A percentile compares a stretch with the other conserved stretches of the same genome.
Evolutionary conservation across 1,140 invertebrate species (phyloP).

Genomic region (Maniola jurtina): DNA sequence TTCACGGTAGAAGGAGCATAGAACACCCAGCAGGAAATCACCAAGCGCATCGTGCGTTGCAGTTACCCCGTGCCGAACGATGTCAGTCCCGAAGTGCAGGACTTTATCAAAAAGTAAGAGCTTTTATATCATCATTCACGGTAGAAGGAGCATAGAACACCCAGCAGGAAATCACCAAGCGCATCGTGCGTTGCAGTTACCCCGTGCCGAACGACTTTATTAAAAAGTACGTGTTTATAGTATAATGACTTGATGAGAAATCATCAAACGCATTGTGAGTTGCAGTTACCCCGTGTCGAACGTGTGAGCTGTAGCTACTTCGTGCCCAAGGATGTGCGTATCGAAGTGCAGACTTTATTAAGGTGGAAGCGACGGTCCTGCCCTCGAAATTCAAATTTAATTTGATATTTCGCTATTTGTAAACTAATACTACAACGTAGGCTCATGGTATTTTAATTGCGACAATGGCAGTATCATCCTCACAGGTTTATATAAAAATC

Average conservation of each 20-base stretch:
- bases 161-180: conserved; percentile 94
- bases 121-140: conserved; percentile 92
- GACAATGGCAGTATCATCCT: no score
- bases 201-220: conserved; percentile 92
- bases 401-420: no score
- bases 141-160: conserved; percentile 95
- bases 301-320: no score
- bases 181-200: conserved; percentile 92
- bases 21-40: conserved; percentile 96
- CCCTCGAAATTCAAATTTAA: no score
- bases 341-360: conserved; percentile 83
- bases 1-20: conserved; percentile 96
- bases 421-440: no score
- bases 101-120: conserved; percentile 80
- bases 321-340: conserved; percentile 80
- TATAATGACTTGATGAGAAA: conserved; percentile 93
- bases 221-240: no score
- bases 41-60: conserved; percentile 91
- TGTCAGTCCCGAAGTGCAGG: conserved; percentile 80
- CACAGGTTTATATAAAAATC: no score
- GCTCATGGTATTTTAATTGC: no score
- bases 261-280: conserved; percentile 93
- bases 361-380: no score
- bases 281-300: conserved; percentile 92
- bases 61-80: conserved; percentile 91